phyloP scores from a whole-genome alignment of 2,797 vertebrate genomes.

The Sternarchorhynchus goeldii region DNA sequence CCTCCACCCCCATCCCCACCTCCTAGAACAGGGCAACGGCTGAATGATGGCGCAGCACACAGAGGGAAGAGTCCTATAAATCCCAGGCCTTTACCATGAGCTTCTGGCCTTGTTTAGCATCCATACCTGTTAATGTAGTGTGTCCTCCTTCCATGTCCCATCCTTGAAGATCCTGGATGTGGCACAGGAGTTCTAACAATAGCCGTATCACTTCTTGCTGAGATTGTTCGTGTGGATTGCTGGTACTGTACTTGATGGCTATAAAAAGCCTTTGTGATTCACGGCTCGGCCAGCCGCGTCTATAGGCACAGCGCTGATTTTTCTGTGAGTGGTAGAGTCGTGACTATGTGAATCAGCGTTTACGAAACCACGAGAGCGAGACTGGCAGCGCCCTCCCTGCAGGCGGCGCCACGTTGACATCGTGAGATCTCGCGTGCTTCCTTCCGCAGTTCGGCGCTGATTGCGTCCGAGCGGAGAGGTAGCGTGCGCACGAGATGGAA shows the following conservation, averaged over 20 bases:
- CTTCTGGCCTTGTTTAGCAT: too few species aligned
- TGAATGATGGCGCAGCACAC: too few species aligned
- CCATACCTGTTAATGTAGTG: too few species aligned
- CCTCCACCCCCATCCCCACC: too few species aligned
- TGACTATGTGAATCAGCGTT: conserved; percentile 15
- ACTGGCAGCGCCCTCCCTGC: neutral
- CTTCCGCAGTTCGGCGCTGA: neutral
- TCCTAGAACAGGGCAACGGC: too few species aligned
- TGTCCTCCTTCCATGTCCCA: too few species aligned
- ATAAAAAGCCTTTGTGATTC: conserved; percentile 34
- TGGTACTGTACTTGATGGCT: conserved; percentile 25
- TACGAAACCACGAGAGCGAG: neutral
- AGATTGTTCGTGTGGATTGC: neutral
- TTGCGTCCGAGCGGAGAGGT: neutral
- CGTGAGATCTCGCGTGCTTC: neutral
- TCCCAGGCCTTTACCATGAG: too few species aligned
- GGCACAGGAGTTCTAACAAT: neutral
- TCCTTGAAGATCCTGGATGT: neutral
- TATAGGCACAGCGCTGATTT: neutral
- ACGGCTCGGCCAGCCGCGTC: neutral
- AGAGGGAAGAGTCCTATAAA: too few species aligned
- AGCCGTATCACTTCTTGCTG: conserved; percentile 8
- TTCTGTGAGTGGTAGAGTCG: conserved; percentile 14
- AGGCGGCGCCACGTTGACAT: neutral
- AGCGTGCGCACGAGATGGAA: neutral